Conservation (phyloP, 2,797 vertebrate species). For the Nyctibius grandis region DNA sequence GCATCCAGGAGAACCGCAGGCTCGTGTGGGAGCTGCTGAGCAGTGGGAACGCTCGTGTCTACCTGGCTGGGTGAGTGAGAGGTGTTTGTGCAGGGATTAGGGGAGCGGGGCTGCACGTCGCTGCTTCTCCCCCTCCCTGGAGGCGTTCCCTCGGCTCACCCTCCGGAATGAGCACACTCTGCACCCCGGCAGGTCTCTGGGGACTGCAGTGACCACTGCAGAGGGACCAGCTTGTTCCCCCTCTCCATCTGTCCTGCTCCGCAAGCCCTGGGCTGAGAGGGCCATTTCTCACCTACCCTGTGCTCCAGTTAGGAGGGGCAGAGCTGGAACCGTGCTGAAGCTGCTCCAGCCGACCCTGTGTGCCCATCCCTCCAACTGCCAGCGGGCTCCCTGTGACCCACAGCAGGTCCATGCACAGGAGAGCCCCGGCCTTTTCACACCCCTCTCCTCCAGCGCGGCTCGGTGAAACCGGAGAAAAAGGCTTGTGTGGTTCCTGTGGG, state of each 20-base stretch:
- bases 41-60: conserved; percentile 73
- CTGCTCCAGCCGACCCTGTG: fast-evolving
- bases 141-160: background rate
- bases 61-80: conserved; percentile 89
- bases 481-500: background rate
- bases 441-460: background rate
- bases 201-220: background rate
- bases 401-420: background rate
- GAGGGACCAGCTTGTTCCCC: background rate
- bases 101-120: fast-evolving
- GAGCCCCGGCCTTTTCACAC: background rate
- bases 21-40: conserved; percentile 88
- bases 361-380: background rate
- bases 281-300: background rate
- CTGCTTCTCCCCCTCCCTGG: background rate
- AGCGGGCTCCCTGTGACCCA: background rate
- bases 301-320: background rate
- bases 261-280: background rate
- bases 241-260: background rate
- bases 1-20: conserved; percentile 74
- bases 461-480: background rate
- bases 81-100: background rate
- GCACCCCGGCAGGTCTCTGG: background rate
- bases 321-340: background rate
- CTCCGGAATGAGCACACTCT: background rate